Percentiles rank a stretch among this genome's conserved stretches.
Conservation (phyloP, 2,888 invertebrate species). For the Endomychus coccineus region DNA sequence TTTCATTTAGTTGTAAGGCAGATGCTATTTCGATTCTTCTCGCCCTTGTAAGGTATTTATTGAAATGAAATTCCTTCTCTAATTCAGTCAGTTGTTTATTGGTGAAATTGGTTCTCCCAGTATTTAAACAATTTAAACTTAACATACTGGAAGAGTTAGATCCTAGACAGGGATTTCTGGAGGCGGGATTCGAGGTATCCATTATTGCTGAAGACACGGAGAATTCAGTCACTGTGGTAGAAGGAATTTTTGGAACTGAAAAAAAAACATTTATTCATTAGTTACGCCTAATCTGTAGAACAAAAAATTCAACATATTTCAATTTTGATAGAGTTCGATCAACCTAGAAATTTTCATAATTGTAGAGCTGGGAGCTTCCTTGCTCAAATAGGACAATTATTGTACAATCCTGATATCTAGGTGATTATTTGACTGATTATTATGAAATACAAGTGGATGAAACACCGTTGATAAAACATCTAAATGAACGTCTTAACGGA, state of each 20-base stretch:
- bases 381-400: no score
- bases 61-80: slow-evolving; percentile 99
- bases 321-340: no score
- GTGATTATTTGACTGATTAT: no score
- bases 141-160: slow-evolving; percentile 42
- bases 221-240: slow-evolving; percentile 38
- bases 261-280: no score
- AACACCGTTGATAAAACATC: no score
- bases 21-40: slow-evolving; percentile 97
- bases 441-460: no score
- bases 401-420: no score
- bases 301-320: no score
- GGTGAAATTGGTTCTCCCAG: slow-evolving; percentile 96
- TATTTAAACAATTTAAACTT: slow-evolving; percentile 54
- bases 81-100: slow-evolving; percentile 98
- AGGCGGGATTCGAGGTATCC: slow-evolving; percentile 48
- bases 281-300: no score
- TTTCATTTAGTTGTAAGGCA: slow-evolving; percentile 91
- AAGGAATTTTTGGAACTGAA: slow-evolving; percentile 59
- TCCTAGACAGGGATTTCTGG: slow-evolving; percentile 40
- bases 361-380: no score
- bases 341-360: no score
- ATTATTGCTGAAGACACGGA: slow-evolving; percentile 47
- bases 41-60: slow-evolving; percentile 95
- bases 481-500: no score